Base-by-base conservation (phyloP, 2,797 vertebrate genomes). In the Xiphorhynchus erythropygius region DNA sequence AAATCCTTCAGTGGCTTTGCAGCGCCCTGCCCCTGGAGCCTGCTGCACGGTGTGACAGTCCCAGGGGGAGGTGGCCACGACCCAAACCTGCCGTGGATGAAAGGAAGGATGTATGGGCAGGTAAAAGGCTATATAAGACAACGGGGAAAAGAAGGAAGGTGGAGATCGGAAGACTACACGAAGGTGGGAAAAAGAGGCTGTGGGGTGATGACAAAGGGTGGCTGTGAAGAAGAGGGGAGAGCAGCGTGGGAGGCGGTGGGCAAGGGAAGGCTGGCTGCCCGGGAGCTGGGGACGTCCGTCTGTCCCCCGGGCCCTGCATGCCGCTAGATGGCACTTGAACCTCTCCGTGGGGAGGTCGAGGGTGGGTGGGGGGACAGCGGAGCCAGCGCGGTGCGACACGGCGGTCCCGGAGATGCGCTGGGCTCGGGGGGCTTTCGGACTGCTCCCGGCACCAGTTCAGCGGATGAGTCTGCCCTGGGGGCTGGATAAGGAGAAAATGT, bases 281-380 rank as follows among this genome's bases (percentile, higher is more conserved):
- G 6, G 24, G 57, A 14, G 55, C 18, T 11, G 63, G 32, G 62
- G 39, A n/a, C 4, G 1, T 10, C 42, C 17, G 2, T 6, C 2
- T 32, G 71, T 87, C 91, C 93, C 1, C 25, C 52, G 73, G 76
- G 10, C 32, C 37, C 52, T 19, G 7, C 5, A 1, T 3, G 84
- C 94, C 95, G 11, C 96, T 92, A 91, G 96, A 63, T 93, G 94
- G 95, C 94, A 92, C 87, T 15, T 79, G 85, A 41, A 3, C 3
- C 73, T 32, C 82, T 88, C 90, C 42, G 3, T 13, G 76, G 55
- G 56, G 50, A 49, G 33, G 22, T 1, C 19, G 35, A 27, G 15
- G 13, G 41, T 42, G 44, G 21, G 44, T 12, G 44, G 44, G 42
- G 11, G 10, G 44, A 11, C 44, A 21, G 44, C 44, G 44, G 19